These are phyloP conservation scores for Empis livida DNA, from an alignment of 2,888 invertebrate species.

Conservation along the genomic window DNA sequence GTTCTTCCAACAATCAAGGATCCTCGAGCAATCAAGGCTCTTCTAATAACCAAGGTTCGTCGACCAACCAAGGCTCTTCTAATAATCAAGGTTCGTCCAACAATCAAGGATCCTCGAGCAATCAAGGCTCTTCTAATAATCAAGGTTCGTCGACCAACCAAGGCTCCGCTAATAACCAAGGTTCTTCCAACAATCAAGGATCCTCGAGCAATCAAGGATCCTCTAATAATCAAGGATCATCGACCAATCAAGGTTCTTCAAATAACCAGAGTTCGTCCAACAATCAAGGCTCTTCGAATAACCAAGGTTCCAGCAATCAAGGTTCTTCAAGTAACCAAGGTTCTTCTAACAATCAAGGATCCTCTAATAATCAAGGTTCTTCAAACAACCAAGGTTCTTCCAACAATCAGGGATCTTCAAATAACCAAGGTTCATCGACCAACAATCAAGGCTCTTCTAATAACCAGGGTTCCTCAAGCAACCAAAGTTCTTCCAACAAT, in stretches of 20 bases:
- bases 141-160: slow-evolving; percentile 13
- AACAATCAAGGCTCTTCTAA: neutral
- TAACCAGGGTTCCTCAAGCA: slow-evolving; percentile 4
- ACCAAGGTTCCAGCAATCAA: neutral
- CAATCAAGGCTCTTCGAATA: slow-evolving; percentile 10
- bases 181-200: slow-evolving; percentile 3
- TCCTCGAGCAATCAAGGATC: slow-evolving; percentile 11
- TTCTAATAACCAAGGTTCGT: neutral
- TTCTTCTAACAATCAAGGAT: slow-evolving; percentile 3
- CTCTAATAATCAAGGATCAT: slow-evolving; percentile 7
- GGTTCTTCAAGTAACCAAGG: neutral
- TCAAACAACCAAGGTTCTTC: neutral
- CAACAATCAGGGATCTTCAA: neutral
- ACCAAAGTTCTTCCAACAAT: slow-evolving; percentile 9
- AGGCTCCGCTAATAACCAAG: slow-evolving; percentile 12
- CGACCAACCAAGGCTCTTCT: slow-evolving; percentile 1
- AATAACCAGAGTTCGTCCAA: slow-evolving; percentile 11
- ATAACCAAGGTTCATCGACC: neutral
- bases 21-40: slow-evolving; percentile 11
- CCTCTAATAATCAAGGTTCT: slow-evolving; percentile 1
- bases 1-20: slow-evolving; percentile 8
- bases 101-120: slow-evolving; percentile 8
- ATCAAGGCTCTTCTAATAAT: neutral
- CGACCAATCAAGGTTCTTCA: slow-evolving; percentile 7
- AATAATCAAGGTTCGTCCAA: slow-evolving; percentile 9